Evolutionary conservation across 2,888 invertebrate genomes (phyloP).

Genomic region (Tanypteryx hageni): DNA sequence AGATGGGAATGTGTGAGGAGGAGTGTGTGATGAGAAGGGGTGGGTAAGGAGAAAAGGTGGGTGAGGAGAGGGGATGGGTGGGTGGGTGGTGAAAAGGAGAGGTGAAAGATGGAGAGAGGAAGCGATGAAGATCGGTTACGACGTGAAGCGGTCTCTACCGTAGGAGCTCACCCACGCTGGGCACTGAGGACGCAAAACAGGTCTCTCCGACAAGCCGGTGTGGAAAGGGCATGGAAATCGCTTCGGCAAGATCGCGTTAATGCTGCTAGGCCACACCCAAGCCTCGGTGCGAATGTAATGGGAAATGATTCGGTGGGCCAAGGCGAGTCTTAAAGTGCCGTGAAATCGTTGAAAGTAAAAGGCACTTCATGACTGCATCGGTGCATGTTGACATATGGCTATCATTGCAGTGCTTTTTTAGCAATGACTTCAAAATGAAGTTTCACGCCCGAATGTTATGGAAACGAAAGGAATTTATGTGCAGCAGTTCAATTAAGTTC

Average conservation of each 20-base stretch:
- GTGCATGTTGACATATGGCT: too few species aligned
- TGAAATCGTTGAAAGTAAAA: constrained; percentile 18
- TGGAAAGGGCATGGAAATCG: constrained; percentile 23
- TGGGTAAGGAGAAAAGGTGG: neutral
- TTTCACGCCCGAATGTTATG: too few species aligned
- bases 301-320: constrained; percentile 13
- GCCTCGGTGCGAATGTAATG: neutral
- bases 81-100: neutral
- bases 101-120: neutral
- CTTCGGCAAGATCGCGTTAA: neutral
- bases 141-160: neutral
- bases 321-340: neutral
- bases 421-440: too few species aligned
- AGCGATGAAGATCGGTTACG: neutral
- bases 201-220: neutral
- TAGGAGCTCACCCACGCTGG: constrained; percentile 1
- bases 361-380: neutral
- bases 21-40: neutral
- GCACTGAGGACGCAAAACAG: constrained; percentile 8
- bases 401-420: too few species aligned
- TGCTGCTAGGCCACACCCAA: constrained; percentile 20
- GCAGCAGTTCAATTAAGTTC: too few species aligned
- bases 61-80: neutral
- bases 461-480: too few species aligned
- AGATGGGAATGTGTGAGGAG: neutral